Conservation (phyloP, 2,797 vertebrate species). For the Sebastes trivittatus region DNA sequence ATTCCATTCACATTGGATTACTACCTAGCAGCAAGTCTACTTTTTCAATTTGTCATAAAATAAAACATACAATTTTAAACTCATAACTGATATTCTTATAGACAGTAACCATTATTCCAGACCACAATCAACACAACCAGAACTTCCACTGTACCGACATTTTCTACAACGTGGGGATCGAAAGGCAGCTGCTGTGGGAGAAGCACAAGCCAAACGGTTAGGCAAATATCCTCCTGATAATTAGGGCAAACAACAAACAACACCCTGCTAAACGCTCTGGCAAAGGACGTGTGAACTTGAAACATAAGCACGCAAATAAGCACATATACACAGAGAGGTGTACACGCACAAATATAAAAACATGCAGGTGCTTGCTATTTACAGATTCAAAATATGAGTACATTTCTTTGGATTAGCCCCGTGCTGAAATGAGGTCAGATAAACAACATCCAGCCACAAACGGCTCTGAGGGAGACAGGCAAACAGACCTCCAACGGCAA, state of each 20-base stretch:
- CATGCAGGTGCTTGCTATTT: neutral
- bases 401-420: neutral
- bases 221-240: constrained; percentile 52
- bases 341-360: neutral
- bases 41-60: too few relatives aligned
- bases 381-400: neutral
- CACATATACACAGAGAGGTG: neutral
- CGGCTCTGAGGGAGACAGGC: constrained; percentile 22
- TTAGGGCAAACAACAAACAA: constrained; percentile 51
- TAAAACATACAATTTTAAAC: too few relatives aligned
- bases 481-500: constrained; percentile 40
- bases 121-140: neutral
- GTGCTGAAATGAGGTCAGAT: constrained; percentile 33
- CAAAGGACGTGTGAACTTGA: constrained; percentile 32
- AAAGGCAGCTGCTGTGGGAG: constrained; percentile 31
- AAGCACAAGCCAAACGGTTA: constrained; percentile 34
- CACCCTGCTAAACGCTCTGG: constrained; percentile 13
- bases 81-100: neutral
- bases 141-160: constrained; percentile 2
- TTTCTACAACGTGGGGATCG: neutral
- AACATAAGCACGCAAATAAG: neutral
- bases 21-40: too few relatives aligned
- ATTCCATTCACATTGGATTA: too few relatives aligned
- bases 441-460: constrained; percentile 15
- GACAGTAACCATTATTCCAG: neutral